These are phyloP conservation scores for Cryptoblepharus egeriae DNA, from an alignment of 2,797 vertebrate genomes.

Conservation along the genomic window DNA sequence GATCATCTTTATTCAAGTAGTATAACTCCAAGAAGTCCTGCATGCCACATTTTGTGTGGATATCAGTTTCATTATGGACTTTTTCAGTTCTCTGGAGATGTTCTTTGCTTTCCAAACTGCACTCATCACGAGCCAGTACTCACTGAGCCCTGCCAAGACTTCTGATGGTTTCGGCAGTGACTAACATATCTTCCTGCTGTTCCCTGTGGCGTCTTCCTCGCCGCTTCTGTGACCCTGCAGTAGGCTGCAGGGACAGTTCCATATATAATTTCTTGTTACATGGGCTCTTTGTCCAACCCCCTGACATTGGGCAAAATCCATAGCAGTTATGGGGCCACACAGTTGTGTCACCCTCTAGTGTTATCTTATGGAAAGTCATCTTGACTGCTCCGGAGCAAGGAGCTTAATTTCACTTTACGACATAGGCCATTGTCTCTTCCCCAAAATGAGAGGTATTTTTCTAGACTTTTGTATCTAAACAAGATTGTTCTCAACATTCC, in stretches of 20 bases:
- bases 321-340: too few species aligned
- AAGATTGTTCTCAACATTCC: neutral
- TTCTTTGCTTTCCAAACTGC: constrained; percentile 12
- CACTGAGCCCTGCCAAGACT: constrained; percentile 10
- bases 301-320: too few species aligned
- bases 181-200: neutral
- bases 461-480: neutral
- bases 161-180: constrained; percentile 13
- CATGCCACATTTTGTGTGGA: neutral
- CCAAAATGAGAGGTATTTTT: neutral
- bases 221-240: neutral
- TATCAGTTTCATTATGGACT: constrained; percentile 5
- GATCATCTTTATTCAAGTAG: neutral
- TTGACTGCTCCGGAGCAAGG: too few species aligned
- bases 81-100: constrained; percentile 8
- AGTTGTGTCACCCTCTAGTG: too few species aligned
- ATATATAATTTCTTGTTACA: neutral
- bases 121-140: constrained; percentile 9
- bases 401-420: too few species aligned
- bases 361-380: too few species aligned
- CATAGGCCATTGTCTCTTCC: too few species aligned
- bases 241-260: neutral
- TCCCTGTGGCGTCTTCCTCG: constrained; percentile 15
- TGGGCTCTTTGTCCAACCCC: neutral
- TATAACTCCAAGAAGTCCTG: neutral